A percentile compares a stretch with the other conserved stretches of the same genome.
These are phyloP conservation scores for Therioaphis trifolii DNA, from an alignment of 2,888 invertebrate species.

Conservation along the genomic window DNA sequence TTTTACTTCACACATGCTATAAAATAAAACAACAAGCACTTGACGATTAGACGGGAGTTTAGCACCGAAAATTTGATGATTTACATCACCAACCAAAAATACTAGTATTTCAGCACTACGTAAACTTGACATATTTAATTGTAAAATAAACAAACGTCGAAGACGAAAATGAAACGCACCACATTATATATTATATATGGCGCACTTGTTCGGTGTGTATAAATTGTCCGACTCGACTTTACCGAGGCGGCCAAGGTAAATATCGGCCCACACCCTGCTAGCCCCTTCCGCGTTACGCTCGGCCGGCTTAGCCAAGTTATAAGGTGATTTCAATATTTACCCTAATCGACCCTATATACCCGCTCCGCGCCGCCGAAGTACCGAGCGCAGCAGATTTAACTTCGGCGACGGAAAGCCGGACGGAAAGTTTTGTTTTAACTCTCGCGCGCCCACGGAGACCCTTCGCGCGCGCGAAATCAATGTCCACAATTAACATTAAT, in stretches of 20 bases:
- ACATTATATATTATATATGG: too few relatives aligned
- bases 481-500: constrained; percentile 62
- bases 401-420: constrained; percentile 54
- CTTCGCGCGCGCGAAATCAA: constrained; percentile 45
- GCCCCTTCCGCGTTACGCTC: constrained; percentile 22
- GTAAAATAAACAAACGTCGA: too few relatives aligned
- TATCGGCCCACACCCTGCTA: constrained; percentile 6
- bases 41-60: too few relatives aligned
- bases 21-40: too few relatives aligned
- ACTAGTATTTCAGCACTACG: too few relatives aligned
- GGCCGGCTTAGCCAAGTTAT: constrained; percentile 61
- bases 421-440: constrained; percentile 60
- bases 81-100: too few relatives aligned
- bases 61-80: too few relatives aligned
- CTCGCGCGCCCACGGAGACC: not conserved
- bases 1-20: too few relatives aligned
- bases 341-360: constrained; percentile 57
- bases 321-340: constrained; percentile 63
- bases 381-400: constrained; percentile 53
- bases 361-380: not conserved
- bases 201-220: constrained; percentile 27
- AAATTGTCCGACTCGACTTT: constrained; percentile 45
- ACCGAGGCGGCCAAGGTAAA: constrained; percentile 10
- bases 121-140: too few relatives aligned
- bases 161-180: too few relatives aligned